Conservation (phyloP, 2,888 invertebrate genomes). For the Taenaris catops region DNA sequence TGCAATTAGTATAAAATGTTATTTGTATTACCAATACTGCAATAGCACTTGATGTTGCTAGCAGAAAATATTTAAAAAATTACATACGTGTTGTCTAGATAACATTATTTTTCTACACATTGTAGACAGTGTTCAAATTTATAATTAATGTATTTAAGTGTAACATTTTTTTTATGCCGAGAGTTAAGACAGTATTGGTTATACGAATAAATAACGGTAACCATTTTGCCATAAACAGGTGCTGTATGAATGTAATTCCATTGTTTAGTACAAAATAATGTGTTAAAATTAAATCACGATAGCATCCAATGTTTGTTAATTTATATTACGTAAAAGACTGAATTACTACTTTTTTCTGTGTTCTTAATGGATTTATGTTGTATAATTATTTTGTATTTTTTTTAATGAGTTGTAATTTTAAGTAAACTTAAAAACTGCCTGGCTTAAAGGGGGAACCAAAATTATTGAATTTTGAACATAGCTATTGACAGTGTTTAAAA, state of each 20-base stretch:
- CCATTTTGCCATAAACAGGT: constrained; percentile 37
- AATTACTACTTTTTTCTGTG: constrained; percentile 46
- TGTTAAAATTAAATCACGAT: constrained; percentile 31
- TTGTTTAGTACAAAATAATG: constrained; percentile 50
- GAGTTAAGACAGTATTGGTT: constrained; percentile 11
- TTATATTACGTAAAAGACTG: constrained; percentile 53
- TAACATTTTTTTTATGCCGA: background rate
- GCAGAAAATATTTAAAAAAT: background rate
- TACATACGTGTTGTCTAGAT: background rate
- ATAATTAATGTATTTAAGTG: background rate
- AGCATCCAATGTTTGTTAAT: constrained; percentile 30
- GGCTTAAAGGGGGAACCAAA: constrained; percentile 8
- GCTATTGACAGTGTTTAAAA: constrained; percentile 1
- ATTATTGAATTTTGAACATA: constrained; percentile 3
- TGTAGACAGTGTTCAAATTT: constrained; percentile 1
- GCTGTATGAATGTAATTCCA: constrained; percentile 48
- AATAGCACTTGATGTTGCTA: constrained; percentile 1
- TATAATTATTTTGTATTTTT: too few species aligned
- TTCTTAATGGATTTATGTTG: constrained; percentile 34
- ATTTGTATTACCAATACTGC: constrained; percentile 8
- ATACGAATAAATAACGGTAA: constrained; percentile 8
- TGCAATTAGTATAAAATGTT: constrained; percentile 12
- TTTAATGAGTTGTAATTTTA: constrained; percentile 5
- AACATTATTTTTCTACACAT: constrained; percentile 8
- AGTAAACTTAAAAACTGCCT: constrained; percentile 1